Conservation (phyloP, 2,888 invertebrate genomes). For the Drosophila niveifrons region DNA sequence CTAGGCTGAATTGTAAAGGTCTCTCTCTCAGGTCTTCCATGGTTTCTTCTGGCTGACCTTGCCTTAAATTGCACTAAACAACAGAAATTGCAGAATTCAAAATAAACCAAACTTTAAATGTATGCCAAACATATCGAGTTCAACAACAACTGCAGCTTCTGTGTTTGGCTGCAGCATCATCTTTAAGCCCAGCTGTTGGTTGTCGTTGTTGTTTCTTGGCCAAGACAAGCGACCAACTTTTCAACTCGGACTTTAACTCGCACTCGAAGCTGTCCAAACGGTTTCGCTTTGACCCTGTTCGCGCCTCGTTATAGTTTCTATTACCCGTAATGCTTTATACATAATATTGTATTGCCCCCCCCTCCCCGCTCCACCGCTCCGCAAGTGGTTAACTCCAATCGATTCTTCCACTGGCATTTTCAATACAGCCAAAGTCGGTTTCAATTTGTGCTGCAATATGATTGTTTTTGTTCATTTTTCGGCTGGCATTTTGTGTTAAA, state of each 20-base stretch:
- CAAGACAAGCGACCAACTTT: conserved; percentile 9
- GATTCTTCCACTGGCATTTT: conserved; percentile 51
- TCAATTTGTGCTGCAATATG: conserved; percentile 46
- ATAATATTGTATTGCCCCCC: no score
- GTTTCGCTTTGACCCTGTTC: conserved; percentile 66
- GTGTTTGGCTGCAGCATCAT: conserved; percentile 14
- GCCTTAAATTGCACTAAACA: conserved; percentile 30
- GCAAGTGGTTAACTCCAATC: conserved; percentile 35
- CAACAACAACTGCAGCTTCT: conserved; percentile 27
- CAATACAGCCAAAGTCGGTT: conserved; percentile 27
- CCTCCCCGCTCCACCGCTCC: not conserved
- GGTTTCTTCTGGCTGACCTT: conserved; percentile 38
- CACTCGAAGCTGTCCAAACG: conserved; percentile 33
- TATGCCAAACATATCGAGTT: conserved; percentile 43
- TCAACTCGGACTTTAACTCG: conserved; percentile 23
- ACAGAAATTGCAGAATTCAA: conserved; percentile 12
- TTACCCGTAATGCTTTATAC: conserved; percentile 8
- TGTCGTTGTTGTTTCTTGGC: conserved; percentile 24
- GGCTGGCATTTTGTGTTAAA: conserved; percentile 63
- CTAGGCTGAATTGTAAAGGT: conserved; percentile 40
- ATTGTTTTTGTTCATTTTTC: conserved; percentile 20
- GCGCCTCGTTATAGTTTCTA: conserved; percentile 65
- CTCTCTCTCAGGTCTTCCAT: conserved; percentile 17
- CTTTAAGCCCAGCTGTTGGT: conserved; percentile 12
- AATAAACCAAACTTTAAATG: conserved; percentile 1